These are phyloP conservation scores for Trichomalopsis sarcophagae DNA, from an alignment of 1,140 invertebrate species.

Conservation along the genomic window DNA sequence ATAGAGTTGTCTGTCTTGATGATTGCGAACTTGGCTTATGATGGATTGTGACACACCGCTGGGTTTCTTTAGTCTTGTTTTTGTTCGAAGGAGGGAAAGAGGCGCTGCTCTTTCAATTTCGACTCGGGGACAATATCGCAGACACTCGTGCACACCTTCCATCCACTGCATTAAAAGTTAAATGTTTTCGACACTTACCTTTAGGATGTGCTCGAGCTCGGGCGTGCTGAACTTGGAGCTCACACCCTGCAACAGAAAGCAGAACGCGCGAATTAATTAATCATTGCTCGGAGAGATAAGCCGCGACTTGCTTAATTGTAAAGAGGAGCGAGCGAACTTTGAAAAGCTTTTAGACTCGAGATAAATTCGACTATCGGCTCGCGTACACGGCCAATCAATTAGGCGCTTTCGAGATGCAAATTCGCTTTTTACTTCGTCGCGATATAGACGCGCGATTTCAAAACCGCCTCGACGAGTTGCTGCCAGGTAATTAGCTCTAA, in stretches of 20 bases:
- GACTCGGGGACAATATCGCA: too few relatives aligned
- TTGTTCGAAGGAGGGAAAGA: too few relatives aligned
- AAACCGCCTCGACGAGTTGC: not conserved
- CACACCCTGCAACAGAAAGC: conserved; percentile 59
- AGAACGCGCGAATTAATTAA: conserved; percentile 43
- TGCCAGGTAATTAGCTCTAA: not conserved
- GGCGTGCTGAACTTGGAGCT: conserved; percentile 56
- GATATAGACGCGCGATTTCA: too few relatives aligned
- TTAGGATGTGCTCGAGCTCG: conserved; percentile 68
- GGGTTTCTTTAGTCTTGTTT: not conserved
- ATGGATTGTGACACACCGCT: not conserved
- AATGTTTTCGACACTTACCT: conserved; percentile 56
- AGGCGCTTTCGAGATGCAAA: conserved; percentile 25
- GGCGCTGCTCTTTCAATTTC: too few relatives aligned
- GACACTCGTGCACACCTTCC: too few relatives aligned
- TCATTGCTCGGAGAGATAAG: not conserved
- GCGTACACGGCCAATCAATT: conserved; percentile 5
- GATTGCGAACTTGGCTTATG: not conserved
- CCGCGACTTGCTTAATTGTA: not conserved
- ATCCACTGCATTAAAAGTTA: too few relatives aligned
- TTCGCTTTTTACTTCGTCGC: not conserved
- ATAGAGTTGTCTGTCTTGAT: not conserved
- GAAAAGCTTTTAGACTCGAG: conserved; percentile 44
- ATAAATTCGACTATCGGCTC: conserved; percentile 37
- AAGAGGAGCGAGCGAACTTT: conserved; percentile 23